Percentiles rank a stretch among this genome's conserved stretches.
Evolutionary conservation across 2,888 invertebrate species (phyloP).

Genomic region (Drosophila paranaensis): DNA sequence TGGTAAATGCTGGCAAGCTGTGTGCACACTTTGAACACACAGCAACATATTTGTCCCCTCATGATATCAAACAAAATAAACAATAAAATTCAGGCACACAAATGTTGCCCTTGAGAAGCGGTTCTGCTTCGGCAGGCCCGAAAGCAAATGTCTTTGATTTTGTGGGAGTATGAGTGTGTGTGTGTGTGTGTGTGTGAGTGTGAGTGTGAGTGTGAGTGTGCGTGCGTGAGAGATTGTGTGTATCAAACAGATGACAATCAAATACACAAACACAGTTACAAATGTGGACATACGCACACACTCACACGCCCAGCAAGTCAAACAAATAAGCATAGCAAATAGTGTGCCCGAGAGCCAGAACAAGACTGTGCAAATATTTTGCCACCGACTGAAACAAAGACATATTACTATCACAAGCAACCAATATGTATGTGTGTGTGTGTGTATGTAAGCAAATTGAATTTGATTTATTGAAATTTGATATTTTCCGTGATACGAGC

Average conservation of each 20-base stretch:
- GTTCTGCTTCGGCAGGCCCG: conserved; percentile 41
- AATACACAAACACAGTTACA: conserved; percentile 82
- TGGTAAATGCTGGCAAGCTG: conserved; percentile 54
- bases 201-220: conserved; percentile 10
- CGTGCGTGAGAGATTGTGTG: conserved; percentile 47
- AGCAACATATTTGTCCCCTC: conserved; percentile 39
- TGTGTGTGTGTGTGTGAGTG: neutral
- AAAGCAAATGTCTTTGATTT: conserved; percentile 25
- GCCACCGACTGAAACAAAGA: conserved; percentile 76
- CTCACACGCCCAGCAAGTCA: conserved; percentile 51
- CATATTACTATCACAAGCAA: conserved; percentile 66
- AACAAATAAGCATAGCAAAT: conserved; percentile 69
- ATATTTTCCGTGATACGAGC: conserved; percentile 80
- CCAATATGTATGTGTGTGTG: conserved; percentile 28
- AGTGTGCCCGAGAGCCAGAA: conserved; percentile 48
- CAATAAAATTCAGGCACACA: conserved; percentile 80
- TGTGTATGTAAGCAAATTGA: conserved; percentile 75
- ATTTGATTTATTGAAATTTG: conserved; percentile 84
- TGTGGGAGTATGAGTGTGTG: conserved; percentile 12
- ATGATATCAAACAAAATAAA: conserved; percentile 73
- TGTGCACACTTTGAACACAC: conserved; percentile 49
- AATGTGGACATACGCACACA: conserved; percentile 58
- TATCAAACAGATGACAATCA: conserved; percentile 79
- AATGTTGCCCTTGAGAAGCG: conserved; percentile 78
- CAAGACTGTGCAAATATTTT: conserved; percentile 77